A percentile compares a stretch with the other conserved stretches of the same genome.
These are phyloP conservation scores for Yoshiicerus persimilis DNA, from an alignment of 1,140 invertebrate species.

Conservation along the genomic window DNA sequence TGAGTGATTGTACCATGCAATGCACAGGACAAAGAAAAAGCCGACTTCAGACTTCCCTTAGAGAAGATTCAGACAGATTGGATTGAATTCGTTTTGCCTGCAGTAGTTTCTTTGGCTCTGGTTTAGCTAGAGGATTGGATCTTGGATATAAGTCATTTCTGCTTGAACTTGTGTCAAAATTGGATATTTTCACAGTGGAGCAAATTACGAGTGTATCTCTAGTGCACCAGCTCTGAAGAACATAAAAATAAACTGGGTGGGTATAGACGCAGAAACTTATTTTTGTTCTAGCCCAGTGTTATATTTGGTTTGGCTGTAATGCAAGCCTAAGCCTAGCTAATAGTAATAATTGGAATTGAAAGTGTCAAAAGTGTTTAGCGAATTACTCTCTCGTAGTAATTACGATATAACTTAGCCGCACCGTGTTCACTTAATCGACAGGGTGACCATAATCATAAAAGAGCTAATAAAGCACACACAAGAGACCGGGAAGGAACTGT, in stretches of 20 bases:
- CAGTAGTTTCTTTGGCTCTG: neutral
- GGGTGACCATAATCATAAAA: conserved; percentile 37
- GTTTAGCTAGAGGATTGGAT: neutral
- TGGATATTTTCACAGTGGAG: no score
- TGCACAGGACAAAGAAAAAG: neutral
- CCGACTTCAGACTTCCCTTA: neutral
- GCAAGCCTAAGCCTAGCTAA: neutral
- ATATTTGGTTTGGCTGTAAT: no score
- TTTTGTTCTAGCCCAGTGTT: neutral
- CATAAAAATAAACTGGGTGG: neutral
- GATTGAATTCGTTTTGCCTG: neutral
- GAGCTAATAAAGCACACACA: neutral
- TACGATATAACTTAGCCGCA: neutral
- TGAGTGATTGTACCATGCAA: neutral
- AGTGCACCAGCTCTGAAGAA: no score
- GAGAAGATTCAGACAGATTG: neutral
- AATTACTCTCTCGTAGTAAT: conserved; percentile 5
- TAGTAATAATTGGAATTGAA: neutral
- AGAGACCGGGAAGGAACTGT: neutral
- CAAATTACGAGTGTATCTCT: no score
- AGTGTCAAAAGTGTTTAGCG: neutral
- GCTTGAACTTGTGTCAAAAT: neutral
- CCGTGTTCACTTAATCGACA: conserved; percentile 25
- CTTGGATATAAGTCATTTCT: neutral
- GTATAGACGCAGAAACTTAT: neutral